These are phyloP conservation scores for Pterostichus madidus DNA, from an alignment of 2,888 invertebrate genomes.

Conservation along the genomic window DNA sequence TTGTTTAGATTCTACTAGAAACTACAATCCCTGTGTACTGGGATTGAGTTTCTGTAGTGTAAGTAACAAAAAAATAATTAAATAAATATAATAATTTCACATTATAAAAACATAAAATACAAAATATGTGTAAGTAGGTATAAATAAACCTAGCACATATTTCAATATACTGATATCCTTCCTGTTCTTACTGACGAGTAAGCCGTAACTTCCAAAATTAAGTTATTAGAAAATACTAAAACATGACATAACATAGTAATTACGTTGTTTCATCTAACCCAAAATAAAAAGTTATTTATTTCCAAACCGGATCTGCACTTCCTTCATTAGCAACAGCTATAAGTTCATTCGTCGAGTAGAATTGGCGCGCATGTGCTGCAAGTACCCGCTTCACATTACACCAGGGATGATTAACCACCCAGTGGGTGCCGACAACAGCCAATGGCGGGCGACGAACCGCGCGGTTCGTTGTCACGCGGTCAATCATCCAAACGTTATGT, in stretches of 20 bases:
- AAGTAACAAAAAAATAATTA: too few relatives aligned
- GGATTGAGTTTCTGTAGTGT: too few relatives aligned
- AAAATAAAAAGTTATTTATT: conserved; percentile 22
- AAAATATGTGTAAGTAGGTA: too few relatives aligned
- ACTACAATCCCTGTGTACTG: too few relatives aligned
- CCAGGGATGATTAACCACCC: conserved; percentile 36
- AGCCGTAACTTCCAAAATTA: too few relatives aligned
- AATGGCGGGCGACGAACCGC: not conserved
- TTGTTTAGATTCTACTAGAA: too few relatives aligned
- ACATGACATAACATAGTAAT: conserved; percentile 29
- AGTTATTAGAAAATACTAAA: not conserved
- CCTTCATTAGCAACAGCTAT: conserved; percentile 26
- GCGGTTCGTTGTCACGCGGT: conserved; percentile 16
- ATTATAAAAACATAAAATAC: too few relatives aligned
- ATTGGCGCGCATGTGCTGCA: not conserved
- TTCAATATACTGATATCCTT: too few relatives aligned
- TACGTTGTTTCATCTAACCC: not conserved
- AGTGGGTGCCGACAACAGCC: too few relatives aligned
- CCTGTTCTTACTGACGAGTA: too few relatives aligned
- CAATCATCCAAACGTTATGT: conserved; percentile 15
- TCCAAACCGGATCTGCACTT: conserved; percentile 44
- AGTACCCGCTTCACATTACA: not conserved
- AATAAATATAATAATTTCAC: too few relatives aligned
- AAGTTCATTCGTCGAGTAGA: conserved; percentile 11
- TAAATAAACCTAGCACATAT: too few relatives aligned